Percentiles rank a stretch among this genome's conserved stretches.
These are phyloP conservation scores for Mormyrops attenuatus DNA, from an alignment of 2,797 vertebrate species.

Conservation along the genomic window DNA sequence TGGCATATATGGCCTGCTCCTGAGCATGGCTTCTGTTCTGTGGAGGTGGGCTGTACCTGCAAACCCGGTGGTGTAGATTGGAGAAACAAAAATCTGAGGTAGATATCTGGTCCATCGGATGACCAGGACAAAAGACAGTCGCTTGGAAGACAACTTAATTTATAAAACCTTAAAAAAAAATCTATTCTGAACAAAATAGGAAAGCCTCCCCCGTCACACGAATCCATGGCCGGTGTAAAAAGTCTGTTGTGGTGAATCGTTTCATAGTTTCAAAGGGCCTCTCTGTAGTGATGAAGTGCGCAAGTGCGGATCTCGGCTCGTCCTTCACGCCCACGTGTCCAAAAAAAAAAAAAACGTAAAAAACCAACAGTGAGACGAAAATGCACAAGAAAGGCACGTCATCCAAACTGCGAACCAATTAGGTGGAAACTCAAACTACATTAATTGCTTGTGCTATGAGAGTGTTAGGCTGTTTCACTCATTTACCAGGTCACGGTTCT, in stretches of 20 bases:
- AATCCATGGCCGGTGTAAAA: slow-evolving; percentile 37
- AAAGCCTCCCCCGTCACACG: slow-evolving; percentile 32
- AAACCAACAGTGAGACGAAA: slow-evolving; percentile 68
- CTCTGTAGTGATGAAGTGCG: slow-evolving; percentile 74
- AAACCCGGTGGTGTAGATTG: slow-evolving; percentile 82
- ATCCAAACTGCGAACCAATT: slow-evolving; percentile 87
- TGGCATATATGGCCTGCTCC: slow-evolving; percentile 87
- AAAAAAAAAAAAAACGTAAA: slow-evolving; percentile 63
- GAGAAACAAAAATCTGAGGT: slow-evolving; percentile 90
- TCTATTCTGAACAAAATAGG: slow-evolving; percentile 69
- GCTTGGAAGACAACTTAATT: slow-evolving; percentile 82
- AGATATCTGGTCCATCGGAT: slow-evolving; percentile 93
- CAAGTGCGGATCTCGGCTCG: slow-evolving; percentile 80
- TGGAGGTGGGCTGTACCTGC: slow-evolving; percentile 94
- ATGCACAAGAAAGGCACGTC: slow-evolving; percentile 93
- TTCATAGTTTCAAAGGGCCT: slow-evolving; percentile 71
- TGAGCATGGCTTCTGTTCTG: slow-evolving; percentile 96
- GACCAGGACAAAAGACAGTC: slow-evolving; percentile 91
- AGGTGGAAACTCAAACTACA: slow-evolving; percentile 75
- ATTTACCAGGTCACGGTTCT: slow-evolving; percentile 84
- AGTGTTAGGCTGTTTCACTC: slow-evolving; percentile 49
- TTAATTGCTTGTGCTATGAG: slow-evolving; percentile 70
- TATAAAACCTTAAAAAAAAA: slow-evolving; percentile 61
- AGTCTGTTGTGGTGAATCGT: slow-evolving; percentile 64
- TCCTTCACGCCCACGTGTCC: slow-evolving; percentile 78